Evolutionary conservation across 2,113 vertebrate species (phyloP).

Genomic region (Entomyzon cyanotis): DNA sequence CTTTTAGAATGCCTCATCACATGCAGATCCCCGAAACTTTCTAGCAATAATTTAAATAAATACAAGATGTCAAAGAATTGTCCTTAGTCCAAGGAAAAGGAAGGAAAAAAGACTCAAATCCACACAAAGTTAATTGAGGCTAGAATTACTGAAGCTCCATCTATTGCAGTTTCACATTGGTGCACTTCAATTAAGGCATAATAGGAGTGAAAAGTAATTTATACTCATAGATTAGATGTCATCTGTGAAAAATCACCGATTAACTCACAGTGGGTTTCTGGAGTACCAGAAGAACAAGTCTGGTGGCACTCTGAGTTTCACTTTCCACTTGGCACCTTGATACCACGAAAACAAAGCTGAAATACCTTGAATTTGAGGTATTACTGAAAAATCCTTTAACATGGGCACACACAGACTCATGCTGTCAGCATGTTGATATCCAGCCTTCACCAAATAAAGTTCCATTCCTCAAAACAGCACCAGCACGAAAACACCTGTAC

Average conservation of each 20-base stretch:
- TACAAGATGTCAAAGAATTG: conserved; percentile 67
- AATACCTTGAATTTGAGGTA: conserved; percentile 35
- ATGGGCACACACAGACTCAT: neutral
- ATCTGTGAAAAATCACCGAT: conserved; percentile 78
- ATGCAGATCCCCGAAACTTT: conserved; percentile 26
- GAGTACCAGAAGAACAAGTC: conserved; percentile 61
- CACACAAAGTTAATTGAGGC: conserved; percentile 71
- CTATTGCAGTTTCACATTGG: conserved; percentile 76
- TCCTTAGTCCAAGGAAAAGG: conserved; percentile 43
- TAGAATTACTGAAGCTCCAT: conserved; percentile 70
- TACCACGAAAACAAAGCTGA: conserved; percentile 68
- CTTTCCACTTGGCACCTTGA: neutral
- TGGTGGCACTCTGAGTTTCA: conserved; percentile 14
- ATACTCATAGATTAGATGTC: conserved; percentile 82
- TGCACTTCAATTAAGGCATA: conserved; percentile 84
- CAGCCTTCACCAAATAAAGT: neutral
- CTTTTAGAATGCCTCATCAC: conserved; percentile 18
- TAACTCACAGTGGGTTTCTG: conserved; percentile 71
- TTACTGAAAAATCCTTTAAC: neutral
- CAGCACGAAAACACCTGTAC: neutral
- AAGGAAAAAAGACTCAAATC: conserved; percentile 56
- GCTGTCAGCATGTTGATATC: neutral
- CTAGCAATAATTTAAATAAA: conserved; percentile 69
- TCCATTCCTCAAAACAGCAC: neutral
- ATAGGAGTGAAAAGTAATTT: conserved; percentile 81